A percentile compares a stretch with the other conserved stretches of the same genome.
Conservation (phyloP, 2,113 vertebrate genomes). For the Lasiurus borealis region DNA sequence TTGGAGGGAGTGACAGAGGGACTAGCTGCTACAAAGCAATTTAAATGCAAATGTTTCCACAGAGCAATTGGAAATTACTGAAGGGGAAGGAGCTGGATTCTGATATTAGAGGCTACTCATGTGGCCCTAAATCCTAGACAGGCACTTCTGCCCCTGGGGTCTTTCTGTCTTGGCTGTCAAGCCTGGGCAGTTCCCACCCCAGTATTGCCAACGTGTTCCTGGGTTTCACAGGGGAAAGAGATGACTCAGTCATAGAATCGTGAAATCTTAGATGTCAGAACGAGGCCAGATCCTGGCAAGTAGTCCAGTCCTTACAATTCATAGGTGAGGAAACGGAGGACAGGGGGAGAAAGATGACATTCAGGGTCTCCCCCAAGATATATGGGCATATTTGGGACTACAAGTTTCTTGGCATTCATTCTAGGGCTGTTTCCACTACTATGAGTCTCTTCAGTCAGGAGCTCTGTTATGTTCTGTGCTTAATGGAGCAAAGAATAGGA, state of each 20-base stretch:
- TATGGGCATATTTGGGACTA: background rate
- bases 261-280: slow-evolving; percentile 17
- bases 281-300: background rate
- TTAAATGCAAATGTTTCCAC: slow-evolving; percentile 87
- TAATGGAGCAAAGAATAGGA: slow-evolving; percentile 23
- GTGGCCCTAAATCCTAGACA: slow-evolving; percentile 1
- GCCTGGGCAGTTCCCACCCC: background rate
- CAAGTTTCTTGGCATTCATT: background rate
- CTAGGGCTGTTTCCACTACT: background rate
- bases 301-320: background rate
- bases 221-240: background rate
- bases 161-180: slow-evolving; percentile 36
- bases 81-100: slow-evolving; percentile 69
- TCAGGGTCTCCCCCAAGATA: background rate
- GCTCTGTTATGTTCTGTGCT: slow-evolving; percentile 13
- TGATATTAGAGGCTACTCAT: slow-evolving; percentile 43
- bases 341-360: background rate
- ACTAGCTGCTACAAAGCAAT: slow-evolving; percentile 78
- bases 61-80: slow-evolving; percentile 70
- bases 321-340: background rate
- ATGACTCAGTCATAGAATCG: background rate
- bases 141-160: background rate
- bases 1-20: background rate
- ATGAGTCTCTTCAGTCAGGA: background rate
- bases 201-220: background rate